Percentiles rank a stretch among this genome's conserved stretches.
Evolutionary conservation across 2,797 vertebrate species (phyloP).

Genomic region (Sebastes trivittatus): DNA sequence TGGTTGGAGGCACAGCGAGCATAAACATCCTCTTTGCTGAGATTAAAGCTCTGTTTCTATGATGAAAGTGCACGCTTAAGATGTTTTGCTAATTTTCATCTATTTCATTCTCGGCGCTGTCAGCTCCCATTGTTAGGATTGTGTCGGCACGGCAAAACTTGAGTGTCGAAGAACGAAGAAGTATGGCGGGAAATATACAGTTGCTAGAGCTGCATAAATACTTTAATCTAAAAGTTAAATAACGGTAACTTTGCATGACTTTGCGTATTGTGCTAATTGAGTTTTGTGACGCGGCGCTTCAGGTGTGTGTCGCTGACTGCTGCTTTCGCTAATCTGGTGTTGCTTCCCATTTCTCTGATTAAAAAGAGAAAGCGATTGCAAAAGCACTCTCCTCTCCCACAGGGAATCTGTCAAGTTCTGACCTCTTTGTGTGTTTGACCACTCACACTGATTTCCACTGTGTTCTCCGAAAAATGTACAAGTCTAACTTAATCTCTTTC

Average conservation of each 20-base stretch:
- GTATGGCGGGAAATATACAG: not conserved
- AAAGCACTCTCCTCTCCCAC: slow-evolving; percentile 11
- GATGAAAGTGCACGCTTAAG: slow-evolving; percentile 65
- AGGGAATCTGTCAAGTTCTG: slow-evolving; percentile 7
- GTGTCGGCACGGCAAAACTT: slow-evolving; percentile 38
- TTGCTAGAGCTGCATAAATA: slow-evolving; percentile 38
- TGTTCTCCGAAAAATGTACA: slow-evolving; percentile 2
- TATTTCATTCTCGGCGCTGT: slow-evolving; percentile 48
- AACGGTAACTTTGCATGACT: not conserved
- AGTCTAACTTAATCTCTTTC: not conserved
- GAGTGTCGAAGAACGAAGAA: not conserved
- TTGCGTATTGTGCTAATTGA: slow-evolving; percentile 40
- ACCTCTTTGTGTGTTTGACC: slow-evolving; percentile 28
- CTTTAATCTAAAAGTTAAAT: slow-evolving; percentile 57
- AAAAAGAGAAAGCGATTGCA: slow-evolving; percentile 34
- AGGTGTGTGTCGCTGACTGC: slow-evolving; percentile 23
- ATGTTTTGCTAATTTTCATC: slow-evolving; percentile 69
- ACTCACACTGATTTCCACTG: slow-evolving; percentile 3
- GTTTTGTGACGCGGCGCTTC: slow-evolving; percentile 19
- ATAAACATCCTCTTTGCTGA: slow-evolving; percentile 64
- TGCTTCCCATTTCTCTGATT: slow-evolving; percentile 45
- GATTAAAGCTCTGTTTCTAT: slow-evolving; percentile 72
- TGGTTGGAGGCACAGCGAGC: slow-evolving; percentile 55
- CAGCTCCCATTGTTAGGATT: slow-evolving; percentile 52
- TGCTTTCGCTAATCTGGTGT: slow-evolving; percentile 41